A percentile compares a stretch with the other conserved stretches of the same genome.
phyloP scores from a whole-genome alignment of 2,113 vertebrate genomes.

The Aegotheles bennettii region DNA sequence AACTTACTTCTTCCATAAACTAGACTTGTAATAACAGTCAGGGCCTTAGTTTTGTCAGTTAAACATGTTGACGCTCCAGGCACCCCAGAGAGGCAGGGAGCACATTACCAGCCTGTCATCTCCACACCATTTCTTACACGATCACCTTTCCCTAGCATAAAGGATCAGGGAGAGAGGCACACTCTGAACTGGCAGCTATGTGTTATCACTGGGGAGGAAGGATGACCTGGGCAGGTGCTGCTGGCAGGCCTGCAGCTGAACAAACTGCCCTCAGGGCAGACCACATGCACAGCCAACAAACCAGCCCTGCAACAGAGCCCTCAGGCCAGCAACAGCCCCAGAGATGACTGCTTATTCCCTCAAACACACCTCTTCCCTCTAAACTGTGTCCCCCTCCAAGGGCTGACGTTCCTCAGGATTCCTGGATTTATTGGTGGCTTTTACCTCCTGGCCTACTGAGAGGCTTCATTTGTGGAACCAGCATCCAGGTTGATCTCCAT shows the following conservation, averaged over 20 bases:
- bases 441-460: not conserved
- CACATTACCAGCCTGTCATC: not conserved
- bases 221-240: not conserved
- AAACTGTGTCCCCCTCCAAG: accelerated
- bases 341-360: not conserved
- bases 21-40: not conserved
- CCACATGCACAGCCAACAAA: accelerated
- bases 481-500: not conserved
- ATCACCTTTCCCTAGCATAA: not conserved
- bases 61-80: not conserved
- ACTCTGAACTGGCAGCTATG: not conserved
- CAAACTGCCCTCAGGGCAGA: not conserved
- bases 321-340: not conserved
- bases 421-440: not conserved
- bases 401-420: not conserved
- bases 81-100: not conserved
- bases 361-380: not conserved
- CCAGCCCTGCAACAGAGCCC: not conserved
- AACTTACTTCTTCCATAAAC: not conserved
- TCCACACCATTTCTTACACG: accelerated
- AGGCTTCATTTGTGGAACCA: not conserved
- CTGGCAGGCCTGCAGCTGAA: not conserved
- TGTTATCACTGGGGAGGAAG: accelerated
- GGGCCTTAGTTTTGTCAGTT: not conserved
- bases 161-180: accelerated